Percentiles rank a stretch among this genome's conserved stretches.
phyloP scores from a whole-genome alignment of 2,888 invertebrate genomes.

The Nebria brevicollis region DNA sequence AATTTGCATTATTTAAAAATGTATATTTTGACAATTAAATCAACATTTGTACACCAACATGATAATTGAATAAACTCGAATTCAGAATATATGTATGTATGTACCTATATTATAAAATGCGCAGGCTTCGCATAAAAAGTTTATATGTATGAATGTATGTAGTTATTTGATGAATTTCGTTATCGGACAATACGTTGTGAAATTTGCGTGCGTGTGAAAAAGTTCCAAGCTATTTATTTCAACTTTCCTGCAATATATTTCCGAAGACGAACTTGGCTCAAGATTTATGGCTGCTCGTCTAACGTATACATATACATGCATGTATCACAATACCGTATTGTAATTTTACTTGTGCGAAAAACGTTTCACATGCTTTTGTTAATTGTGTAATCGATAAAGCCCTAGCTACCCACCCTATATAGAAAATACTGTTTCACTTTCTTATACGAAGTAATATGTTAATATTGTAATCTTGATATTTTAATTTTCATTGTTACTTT shows the following conservation, averaged over 20 bases:
- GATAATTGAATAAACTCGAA: too few relatives aligned
- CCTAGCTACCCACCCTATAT: too few relatives aligned
- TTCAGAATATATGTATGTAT: not conserved
- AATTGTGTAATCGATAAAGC: not conserved
- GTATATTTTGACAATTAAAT: too few relatives aligned
- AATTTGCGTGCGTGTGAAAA: constrained; percentile 46
- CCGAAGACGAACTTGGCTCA: constrained; percentile 32
- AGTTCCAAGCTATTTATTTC: constrained; percentile 44
- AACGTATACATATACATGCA: constrained; percentile 17
- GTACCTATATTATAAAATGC: not conserved
- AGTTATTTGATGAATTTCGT: constrained; percentile 33
- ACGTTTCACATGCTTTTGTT: constrained; percentile 1
- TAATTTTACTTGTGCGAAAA: constrained; percentile 4
- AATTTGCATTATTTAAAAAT: not conserved
- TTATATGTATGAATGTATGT: not conserved
- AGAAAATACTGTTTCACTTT: too few relatives aligned
- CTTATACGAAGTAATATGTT: too few relatives aligned
- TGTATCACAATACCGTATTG: constrained; percentile 12
- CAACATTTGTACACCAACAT: too few relatives aligned
- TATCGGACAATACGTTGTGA: constrained; percentile 44
- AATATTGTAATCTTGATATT: too few relatives aligned
- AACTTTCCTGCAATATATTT: constrained; percentile 44
- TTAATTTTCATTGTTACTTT: too few relatives aligned
- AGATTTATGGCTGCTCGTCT: constrained; percentile 2
- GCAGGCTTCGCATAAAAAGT: too few relatives aligned